Evolutionary conservation across 2,797 vertebrate species (phyloP).

Genomic region (Scyliorhinus canicula): DNA sequence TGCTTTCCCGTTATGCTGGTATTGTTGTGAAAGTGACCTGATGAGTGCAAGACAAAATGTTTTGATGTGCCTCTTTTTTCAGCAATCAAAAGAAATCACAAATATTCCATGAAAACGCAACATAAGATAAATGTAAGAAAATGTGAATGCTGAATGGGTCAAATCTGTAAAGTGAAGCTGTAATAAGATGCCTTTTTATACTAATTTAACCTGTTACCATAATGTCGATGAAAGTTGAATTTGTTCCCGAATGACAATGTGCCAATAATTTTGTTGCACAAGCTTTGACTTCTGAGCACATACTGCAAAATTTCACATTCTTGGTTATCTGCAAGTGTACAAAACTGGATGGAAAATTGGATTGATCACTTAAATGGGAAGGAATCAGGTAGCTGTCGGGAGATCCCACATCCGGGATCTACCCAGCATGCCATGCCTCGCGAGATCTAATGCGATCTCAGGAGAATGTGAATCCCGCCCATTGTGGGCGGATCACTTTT

Average conservation of each 20-base stretch:
- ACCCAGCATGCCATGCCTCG: too few species aligned
- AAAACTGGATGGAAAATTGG: neutral
- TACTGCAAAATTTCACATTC: neutral
- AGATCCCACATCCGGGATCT: too few species aligned
- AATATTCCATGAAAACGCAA: too few species aligned
- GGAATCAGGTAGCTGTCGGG: neutral
- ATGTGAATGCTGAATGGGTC: neutral
- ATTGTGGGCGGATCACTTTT: too few species aligned
- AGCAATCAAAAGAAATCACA: too few species aligned
- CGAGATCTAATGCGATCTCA: too few species aligned
- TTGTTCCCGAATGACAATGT: neutral
- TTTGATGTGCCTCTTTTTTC: too few species aligned
- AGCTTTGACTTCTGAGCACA: neutral
- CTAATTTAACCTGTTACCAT: neutral
- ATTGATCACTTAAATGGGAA: neutral
- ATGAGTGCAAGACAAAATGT: too few species aligned
- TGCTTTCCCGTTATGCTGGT: too few species aligned
- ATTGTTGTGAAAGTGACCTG: too few species aligned
- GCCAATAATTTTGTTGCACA: neutral
- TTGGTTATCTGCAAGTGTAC: neutral
- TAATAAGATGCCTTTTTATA: neutral
- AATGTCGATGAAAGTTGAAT: neutral
- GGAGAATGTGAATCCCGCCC: too few species aligned
- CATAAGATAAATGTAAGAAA: too few species aligned
- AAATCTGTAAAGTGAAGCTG: neutral